Percentiles rank a stretch among this genome's conserved stretches.
phyloP scores from a whole-genome alignment of 2,888 invertebrate species.

The Eubasilissa splendida region DNA sequence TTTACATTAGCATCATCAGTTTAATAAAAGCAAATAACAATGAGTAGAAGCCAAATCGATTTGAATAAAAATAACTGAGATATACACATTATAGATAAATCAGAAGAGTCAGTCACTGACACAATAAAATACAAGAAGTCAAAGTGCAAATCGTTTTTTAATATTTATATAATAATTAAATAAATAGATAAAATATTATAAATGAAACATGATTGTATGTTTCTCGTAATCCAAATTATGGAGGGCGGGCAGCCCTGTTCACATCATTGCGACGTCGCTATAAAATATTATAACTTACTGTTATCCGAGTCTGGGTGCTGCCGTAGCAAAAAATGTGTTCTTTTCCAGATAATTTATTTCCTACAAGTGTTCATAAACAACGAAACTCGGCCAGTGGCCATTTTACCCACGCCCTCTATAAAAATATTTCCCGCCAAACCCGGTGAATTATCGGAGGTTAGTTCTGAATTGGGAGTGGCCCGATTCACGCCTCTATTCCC shows the following conservation, averaged over 20 bases:
- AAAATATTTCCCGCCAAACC: slow-evolving; percentile 57
- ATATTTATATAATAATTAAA: no score
- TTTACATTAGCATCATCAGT: no score
- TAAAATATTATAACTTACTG: slow-evolving; percentile 30
- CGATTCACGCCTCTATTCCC: slow-evolving; percentile 37
- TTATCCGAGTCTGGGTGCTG: slow-evolving; percentile 49
- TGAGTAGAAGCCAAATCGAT: no score
- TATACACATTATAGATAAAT: no score
- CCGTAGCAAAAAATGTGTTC: slow-evolving; percentile 41
- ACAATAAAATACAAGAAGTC: no score
- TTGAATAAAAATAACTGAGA: no score
- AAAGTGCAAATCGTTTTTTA: no score
- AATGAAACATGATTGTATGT: no score
- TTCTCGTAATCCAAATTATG: no score
- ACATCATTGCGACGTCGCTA: not conserved
- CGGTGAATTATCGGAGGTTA: slow-evolving; percentile 53
- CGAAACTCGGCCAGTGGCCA: slow-evolving; percentile 50
- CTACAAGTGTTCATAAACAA: slow-evolving; percentile 56
- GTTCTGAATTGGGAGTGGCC: slow-evolving; percentile 48
- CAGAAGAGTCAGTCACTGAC: no score
- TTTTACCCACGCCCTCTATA: slow-evolving; percentile 57
- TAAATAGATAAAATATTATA: no score
- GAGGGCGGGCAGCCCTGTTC: not conserved
- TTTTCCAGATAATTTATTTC: slow-evolving; percentile 56
- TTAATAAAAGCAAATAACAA: no score